Conservation (phyloP, 2,113 vertebrate genomes). For the Vulpes vulpes region DNA sequence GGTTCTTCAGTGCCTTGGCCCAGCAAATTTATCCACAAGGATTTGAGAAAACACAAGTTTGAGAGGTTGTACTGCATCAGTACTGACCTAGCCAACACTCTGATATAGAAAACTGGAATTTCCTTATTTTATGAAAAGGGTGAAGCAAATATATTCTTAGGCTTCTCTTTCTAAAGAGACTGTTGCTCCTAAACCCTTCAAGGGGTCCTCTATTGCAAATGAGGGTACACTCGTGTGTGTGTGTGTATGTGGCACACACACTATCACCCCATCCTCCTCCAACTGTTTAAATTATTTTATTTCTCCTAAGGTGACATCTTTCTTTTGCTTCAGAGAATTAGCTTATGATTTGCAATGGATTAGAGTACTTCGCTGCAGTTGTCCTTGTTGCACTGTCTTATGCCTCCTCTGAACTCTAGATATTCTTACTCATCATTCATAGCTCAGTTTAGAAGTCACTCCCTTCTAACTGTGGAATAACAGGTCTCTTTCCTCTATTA, state of each 20-base stretch:
- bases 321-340: not conserved
- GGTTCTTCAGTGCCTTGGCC: too few relatives aligned
- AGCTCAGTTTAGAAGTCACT: not conserved
- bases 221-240: not conserved
- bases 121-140: too few relatives aligned
- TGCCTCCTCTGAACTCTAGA: not conserved
- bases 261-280: not conserved
- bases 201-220: not conserved
- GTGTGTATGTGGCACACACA: not conserved
- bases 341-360: not conserved
- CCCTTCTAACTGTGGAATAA: not conserved
- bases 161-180: not conserved
- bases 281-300: not conserved
- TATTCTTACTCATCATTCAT: not conserved
- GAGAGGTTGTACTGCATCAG: too few relatives aligned
- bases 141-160: too few relatives aligned
- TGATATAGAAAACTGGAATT: too few relatives aligned
- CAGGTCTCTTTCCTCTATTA: not conserved
- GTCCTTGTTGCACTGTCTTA: not conserved
- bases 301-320: not conserved
- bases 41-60: too few relatives aligned
- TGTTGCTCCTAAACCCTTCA: not conserved
- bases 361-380: not conserved
- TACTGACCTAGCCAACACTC: too few relatives aligned
- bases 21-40: too few relatives aligned